Base-by-base conservation (phyloP, 2,797 vertebrate genomes). In the Pseudochaenichthys georgianus region DNA sequence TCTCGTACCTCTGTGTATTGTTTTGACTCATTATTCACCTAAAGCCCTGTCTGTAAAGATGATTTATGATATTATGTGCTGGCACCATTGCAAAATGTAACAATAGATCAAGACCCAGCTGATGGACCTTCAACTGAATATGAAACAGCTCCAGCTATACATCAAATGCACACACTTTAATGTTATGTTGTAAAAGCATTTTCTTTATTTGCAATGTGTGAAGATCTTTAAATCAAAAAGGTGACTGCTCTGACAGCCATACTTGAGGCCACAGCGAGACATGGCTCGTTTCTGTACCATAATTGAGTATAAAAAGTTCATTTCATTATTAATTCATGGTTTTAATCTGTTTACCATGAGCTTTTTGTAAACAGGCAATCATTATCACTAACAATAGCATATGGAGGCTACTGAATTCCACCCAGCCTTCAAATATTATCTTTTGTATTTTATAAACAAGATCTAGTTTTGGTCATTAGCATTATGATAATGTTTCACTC, bases 61-160 rank as follows among this genome's bases (percentile, higher is more conserved):
- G 61, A 66, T 81, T 81, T 64, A 69, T 46, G 38, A 31, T 23
- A 15, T 13, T 21, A 38, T 64, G 61, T 48, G 53, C 42, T 51
- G 45, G 34, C 53, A 10, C 34, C 7, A 19, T 46, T 17, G 34
- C 13, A n/a, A n/a, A 9, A 2, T 54, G 13, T 53, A n/a, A 58
- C 10, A 43, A 47, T 13, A 65, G 38, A 57, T 75, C 28, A 51
- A 13, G 21, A 45, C 55, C 13, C 38, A 54, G 21, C 8, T 23
- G 5, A 15, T 45, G 42, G 41, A 43, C 17, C 11, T 16, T 46
- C 19, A 66, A 57, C 15, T 59, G 13, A 43, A 19, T 13, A 1
- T 46, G 55, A 15, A 53, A 38, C 15, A 21, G 42, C 12, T 17
- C 5, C 34, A 62, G 59, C 58, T 62, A 31, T 47, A 5, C 28